Base-by-base conservation (phyloP, 2,888 invertebrate species). In the Drosophila testacea region DNA sequence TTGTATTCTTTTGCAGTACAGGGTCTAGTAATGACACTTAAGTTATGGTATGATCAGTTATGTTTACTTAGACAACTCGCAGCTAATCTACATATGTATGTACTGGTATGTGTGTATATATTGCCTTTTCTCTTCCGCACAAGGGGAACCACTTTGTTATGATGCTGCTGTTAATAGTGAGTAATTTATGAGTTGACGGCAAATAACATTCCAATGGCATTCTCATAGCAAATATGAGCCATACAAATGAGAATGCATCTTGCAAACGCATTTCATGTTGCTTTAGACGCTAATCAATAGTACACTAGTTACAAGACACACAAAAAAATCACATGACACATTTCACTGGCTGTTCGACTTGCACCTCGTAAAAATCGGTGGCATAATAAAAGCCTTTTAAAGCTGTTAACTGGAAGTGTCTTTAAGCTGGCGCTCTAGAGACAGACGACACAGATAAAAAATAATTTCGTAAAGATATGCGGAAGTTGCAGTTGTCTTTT, bases 401-500 rank as follows among this genome's bases (percentile, higher is more conserved):
- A 74, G 62, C 62, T 44, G 61, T 73, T 64, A 61, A 44, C 66
- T 63, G 61, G 51, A 72, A 76, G 77, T 77, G 77, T 55, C 54
- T 38, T 51, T 47, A 44, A 47, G 55, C 52, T 28, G 41, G 27
- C 34, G 9, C 16, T 5, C 22, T 30, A 57, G 46, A 65, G 30
- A 47, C 51, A 51, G 13, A 22, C 50, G 34, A 51, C 34, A 50
- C 50, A 41, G 30, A 50, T 36, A 36, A 52, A 47, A 51, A 16
- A 57, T 13, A 56, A 42, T 27, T 11, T 36, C 61, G 62, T 66
- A 67, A 59, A 77, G 59, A 78, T 71, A 79, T 77, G 81, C 81
- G 81, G 81, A 81, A 81, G 81, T 80, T 70, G 70, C 77, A 77
- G 64, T 72, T 61, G 69, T 72, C 71, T 48, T 36, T 52, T 46